Evolutionary conservation across 2,797 vertebrate genomes (phyloP).

Genomic region (Acanthiza pusilla): DNA sequence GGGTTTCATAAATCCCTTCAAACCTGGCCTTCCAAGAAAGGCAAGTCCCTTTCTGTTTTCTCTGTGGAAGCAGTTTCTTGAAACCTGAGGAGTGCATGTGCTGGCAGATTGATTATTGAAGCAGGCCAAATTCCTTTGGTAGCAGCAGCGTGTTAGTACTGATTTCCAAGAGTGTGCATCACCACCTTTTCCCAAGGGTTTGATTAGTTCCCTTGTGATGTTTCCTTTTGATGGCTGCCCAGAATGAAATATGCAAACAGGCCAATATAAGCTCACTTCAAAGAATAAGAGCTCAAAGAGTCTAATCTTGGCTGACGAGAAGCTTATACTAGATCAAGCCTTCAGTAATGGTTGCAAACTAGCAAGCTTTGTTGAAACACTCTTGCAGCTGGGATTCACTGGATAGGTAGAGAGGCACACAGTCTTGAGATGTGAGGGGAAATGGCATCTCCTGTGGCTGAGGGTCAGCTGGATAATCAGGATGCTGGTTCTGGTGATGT

Average conservation of each 20-base stretch:
- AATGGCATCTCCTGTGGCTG: background rate
- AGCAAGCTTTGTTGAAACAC: background rate
- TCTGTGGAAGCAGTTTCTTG: background rate
- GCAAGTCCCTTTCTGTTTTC: background rate
- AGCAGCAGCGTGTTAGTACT: background rate
- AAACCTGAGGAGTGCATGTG: background rate
- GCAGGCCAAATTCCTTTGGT: background rate
- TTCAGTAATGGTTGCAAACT: background rate
- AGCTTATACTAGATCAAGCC: background rate
- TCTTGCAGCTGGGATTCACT: background rate
- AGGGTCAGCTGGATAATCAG: background rate
- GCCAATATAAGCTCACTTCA: background rate
- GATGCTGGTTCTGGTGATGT: background rate
- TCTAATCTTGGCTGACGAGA: background rate
- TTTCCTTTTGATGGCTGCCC: background rate
- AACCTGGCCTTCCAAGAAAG: background rate
- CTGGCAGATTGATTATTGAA: background rate
- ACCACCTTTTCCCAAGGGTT: background rate
- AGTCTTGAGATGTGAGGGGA: background rate
- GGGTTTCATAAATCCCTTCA: background rate
- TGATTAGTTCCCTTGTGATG: background rate
- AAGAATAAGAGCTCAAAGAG: background rate
- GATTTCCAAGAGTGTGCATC: background rate
- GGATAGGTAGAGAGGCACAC: background rate
- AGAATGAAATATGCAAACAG: background rate